Evolutionary conservation across 2,113 vertebrate genomes (phyloP).

Genomic region (Megatriorchis doriae): DNA sequence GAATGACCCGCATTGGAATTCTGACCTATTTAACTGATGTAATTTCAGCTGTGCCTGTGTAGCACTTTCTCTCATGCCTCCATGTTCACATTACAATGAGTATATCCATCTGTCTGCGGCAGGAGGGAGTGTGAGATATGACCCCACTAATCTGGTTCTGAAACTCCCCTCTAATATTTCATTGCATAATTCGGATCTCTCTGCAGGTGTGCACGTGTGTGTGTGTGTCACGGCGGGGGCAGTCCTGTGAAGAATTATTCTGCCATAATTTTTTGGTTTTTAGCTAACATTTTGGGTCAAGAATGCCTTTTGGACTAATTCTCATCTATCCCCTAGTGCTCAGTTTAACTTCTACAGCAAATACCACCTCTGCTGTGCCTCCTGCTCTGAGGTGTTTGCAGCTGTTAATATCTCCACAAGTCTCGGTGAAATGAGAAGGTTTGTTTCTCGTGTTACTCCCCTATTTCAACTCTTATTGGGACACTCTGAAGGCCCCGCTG

Average conservation of each 20-base stretch:
- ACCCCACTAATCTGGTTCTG: neutral
- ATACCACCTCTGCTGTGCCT: neutral
- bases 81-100: neutral
- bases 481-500: neutral
- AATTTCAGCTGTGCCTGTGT: neutral
- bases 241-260: neutral
- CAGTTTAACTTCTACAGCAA: neutral
- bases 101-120: neutral
- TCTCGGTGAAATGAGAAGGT: neutral
- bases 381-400: neutral
- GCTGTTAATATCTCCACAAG: neutral
- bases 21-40: neutral
- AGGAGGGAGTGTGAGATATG: neutral
- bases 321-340: neutral
- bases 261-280: neutral
- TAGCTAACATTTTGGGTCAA: neutral
- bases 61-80: neutral
- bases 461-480: neutral
- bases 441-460: neutral
- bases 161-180: neutral
- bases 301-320: neutral
- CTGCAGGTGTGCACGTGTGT: neutral
- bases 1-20: neutral
- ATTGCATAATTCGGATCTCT: neutral
- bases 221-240: no score